A percentile compares a stretch with the other conserved stretches of the same genome.
Conservation (phyloP, 2,888 invertebrate species). For the Griposia aprilina region DNA sequence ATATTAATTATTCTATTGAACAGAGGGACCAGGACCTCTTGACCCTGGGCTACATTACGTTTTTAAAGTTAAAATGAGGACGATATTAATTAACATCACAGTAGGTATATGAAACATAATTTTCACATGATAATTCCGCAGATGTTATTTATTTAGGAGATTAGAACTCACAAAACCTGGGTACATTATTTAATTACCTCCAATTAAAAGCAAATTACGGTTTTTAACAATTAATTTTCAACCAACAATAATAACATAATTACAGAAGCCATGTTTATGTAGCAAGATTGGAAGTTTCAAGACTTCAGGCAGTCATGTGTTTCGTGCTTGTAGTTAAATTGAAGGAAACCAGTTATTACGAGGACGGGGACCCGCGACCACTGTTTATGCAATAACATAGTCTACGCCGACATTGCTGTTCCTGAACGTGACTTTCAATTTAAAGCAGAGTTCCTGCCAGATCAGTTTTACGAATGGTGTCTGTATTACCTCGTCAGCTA, state of each 20-base stretch:
- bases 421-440: conserved; percentile 48
- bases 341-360: conserved; percentile 49
- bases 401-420: conserved; percentile 32
- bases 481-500: not conserved
- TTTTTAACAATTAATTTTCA: conserved; percentile 7
- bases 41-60: not conserved
- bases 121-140: conserved; percentile 5
- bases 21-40: not conserved
- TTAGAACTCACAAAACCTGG: conserved; percentile 6
- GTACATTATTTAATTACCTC: not conserved
- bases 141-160: conserved; percentile 15
- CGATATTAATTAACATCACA: conserved; percentile 16
- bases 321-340: conserved; percentile 42
- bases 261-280: conserved; percentile 9
- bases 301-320: conserved; percentile 16
- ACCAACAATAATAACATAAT: conserved; percentile 21
- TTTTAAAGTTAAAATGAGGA: conserved; percentile 1
- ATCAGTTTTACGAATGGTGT: conserved; percentile 2
- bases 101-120: not conserved
- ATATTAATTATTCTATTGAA: not conserved
- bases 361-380: conserved; percentile 13
- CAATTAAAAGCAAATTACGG: not conserved
- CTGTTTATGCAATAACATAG: conserved; percentile 55
- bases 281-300: conserved; percentile 31
- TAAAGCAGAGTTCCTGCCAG: conserved; percentile 6